These are phyloP conservation scores for Isaurus tuberculatus DNA, from an alignment of 92 coral and sea anemone genomes.

Conservation along the genomic window DNA sequence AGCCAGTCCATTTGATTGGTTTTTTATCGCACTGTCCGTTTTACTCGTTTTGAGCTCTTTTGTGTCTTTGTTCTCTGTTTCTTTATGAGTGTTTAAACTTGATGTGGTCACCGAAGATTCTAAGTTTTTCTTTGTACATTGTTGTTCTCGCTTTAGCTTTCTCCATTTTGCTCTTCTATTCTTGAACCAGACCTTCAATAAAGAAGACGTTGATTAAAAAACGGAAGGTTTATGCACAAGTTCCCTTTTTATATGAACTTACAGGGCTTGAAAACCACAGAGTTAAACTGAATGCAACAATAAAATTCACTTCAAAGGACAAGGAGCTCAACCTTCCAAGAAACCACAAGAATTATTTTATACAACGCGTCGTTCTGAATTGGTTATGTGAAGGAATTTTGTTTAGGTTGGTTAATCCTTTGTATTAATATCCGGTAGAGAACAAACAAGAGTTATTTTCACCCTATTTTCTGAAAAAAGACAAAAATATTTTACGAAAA, in stretches of 20 bases:
- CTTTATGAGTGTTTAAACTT: not conserved
- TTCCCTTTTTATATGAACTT: not conserved
- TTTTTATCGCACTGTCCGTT: slow-evolving; percentile 25
- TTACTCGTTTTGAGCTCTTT: slow-evolving; percentile 30
- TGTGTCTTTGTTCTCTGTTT: slow-evolving; percentile 10
- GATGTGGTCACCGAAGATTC: slow-evolving; percentile 26
- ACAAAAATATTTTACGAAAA: not conserved
- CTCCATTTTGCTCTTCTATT: slow-evolving; percentile 99
- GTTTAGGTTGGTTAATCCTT: not conserved
- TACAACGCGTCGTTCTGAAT: not conserved
- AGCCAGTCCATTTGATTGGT: slow-evolving; percentile 19
- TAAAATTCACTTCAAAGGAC: not conserved
- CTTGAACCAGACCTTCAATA: slow-evolving; percentile 94
- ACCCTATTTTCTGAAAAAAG: not conserved
- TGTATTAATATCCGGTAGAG: not conserved
- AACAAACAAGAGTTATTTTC: not conserved
- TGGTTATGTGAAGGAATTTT: slow-evolving; percentile 34
- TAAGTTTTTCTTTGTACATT: slow-evolving; percentile 67
- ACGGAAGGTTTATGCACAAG: not conserved
- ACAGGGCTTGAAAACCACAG: not conserved
- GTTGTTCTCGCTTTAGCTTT: slow-evolving; percentile 89
- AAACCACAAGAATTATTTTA: not conserved
- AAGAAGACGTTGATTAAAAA: not conserved
- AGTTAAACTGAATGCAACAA: not conserved
- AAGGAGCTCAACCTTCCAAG: not conserved